Evolutionary conservation across 2,113 vertebrate genomes (phyloP).

Genomic region (Brachionichthys hirsutus): DNA sequence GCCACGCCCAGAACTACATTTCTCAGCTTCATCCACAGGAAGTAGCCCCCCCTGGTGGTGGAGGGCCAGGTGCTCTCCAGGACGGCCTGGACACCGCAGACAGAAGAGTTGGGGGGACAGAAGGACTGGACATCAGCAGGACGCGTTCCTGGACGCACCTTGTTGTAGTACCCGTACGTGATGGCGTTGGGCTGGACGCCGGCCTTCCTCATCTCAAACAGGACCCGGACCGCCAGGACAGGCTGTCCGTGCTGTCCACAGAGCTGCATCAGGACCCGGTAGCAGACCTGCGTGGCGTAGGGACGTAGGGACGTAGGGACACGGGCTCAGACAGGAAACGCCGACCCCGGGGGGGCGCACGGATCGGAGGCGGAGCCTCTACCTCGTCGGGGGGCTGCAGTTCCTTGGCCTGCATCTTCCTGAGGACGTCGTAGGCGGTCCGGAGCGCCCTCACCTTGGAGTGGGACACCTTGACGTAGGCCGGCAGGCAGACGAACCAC

Average conservation of each 20-base stretch:
- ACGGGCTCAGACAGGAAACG: background rate
- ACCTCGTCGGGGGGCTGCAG: conserved; percentile 97
- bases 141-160: conserved; percentile 79
- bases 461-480: conserved; percentile 92
- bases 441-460: conserved; percentile 94
- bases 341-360: background rate
- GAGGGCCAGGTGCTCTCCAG: conserved; percentile 98
- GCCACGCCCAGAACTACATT: conserved; percentile 92
- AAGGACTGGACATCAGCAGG: too few species aligned
- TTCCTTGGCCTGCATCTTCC: conserved; percentile 94
- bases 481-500: conserved; percentile 98
- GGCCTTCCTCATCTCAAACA: conserved; percentile 98
- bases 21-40: conserved; percentile 97
- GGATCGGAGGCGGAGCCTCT: background rate
- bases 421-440: conserved; percentile 93
- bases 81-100: conserved; percentile 82
- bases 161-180: conserved; percentile 98
- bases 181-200: conserved; percentile 96
- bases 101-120: conserved; percentile 12
- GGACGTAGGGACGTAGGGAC: background rate
- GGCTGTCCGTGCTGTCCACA: conserved; percentile 97
- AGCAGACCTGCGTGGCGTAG: conserved; percentile 84
- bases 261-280: conserved; percentile 96
- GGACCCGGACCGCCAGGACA: conserved; percentile 91
- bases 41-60: conserved; percentile 92